These are phyloP conservation scores for Bombus ignitus DNA, from an alignment of 1,140 invertebrate genomes.

Conservation along the genomic window DNA sequence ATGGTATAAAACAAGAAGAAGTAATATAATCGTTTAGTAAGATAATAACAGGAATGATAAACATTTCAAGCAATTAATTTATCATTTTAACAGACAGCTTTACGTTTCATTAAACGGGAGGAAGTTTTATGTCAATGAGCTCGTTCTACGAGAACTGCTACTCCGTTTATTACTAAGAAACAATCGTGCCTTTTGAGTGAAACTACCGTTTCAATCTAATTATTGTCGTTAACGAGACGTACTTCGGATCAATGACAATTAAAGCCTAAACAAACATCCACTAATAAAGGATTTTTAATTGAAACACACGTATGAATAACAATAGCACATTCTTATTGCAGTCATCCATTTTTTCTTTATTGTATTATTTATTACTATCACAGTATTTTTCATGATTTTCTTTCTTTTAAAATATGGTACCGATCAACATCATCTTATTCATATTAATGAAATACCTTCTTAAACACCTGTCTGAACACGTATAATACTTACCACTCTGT, in stretches of 20 bases:
- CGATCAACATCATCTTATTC: too few species aligned
- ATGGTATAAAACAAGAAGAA: background rate
- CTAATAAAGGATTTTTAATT: background rate
- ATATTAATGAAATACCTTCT: too few species aligned
- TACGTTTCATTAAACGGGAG: background rate
- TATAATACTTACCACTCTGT: too few species aligned
- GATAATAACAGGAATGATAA: background rate
- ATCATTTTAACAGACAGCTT: background rate
- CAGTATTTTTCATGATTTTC: too few species aligned
- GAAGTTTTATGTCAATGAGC: slow-evolving; percentile 4
- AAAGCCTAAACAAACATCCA: background rate
- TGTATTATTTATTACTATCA: too few species aligned
- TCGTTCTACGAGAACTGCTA: background rate
- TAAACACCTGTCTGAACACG: too few species aligned
- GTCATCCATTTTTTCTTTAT: background rate
- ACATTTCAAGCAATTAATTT: background rate
- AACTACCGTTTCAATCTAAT: background rate
- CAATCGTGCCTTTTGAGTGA: background rate
- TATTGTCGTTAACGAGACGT: background rate
- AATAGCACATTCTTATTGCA: background rate
- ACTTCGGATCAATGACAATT: background rate
- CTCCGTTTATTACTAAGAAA: background rate
- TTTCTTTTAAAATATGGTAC: too few species aligned
- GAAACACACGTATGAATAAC: background rate
- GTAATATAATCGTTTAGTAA: background rate